Evolutionary conservation across 2,797 vertebrate species (phyloP), one percentile per base, ranked within the genome.

Genomic region (Halcyon chelicuti): DNA sequence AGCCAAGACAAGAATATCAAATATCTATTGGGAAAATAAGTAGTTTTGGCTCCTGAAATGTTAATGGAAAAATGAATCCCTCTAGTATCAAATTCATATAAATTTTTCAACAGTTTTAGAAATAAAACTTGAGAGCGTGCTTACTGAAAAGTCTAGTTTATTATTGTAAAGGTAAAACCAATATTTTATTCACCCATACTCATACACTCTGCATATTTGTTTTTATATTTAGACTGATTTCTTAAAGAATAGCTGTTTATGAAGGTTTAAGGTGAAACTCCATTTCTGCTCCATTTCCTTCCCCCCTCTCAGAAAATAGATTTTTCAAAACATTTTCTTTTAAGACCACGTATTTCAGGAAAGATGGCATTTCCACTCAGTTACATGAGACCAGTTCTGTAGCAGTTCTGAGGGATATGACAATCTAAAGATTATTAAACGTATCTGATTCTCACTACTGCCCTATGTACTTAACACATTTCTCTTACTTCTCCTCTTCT

Each of bases 11-110:
- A 83, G 73, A 86, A 92, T 90, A 86, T 75, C 19, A 81, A 86
- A 71, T 79, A 86, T 79, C 67, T 92, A 19, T 76, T 71, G 63
- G 60, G 54, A 91, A 93, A 95, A 75, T 88, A 90, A 93, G 35
- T 75, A 55, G 33, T 39, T 87, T 71, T 20, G 33, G n/a, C 14
- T 82, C 52, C 67, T 84, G 83, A 92, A 90, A 92, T 62, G 28
- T 77, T 95, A 77, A 82, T 82, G 71, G 44, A 79, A 90, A 77
- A 28, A 52, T 44, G 35, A 93, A 74, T 85, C 23, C 17, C 40
- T 73, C 37, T 37, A 76, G 40, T 65, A 54, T 63, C 76, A 88
- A 84, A 63, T 18, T 73, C 20, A 62, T 33, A 71, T 58, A 57
- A 81, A 78, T 68, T 58, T 90, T 94, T 73, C 52, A 82, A 5